Base-by-base conservation (phyloP, 2,888 invertebrate species). In the Dromius quadrimaculatus region DNA sequence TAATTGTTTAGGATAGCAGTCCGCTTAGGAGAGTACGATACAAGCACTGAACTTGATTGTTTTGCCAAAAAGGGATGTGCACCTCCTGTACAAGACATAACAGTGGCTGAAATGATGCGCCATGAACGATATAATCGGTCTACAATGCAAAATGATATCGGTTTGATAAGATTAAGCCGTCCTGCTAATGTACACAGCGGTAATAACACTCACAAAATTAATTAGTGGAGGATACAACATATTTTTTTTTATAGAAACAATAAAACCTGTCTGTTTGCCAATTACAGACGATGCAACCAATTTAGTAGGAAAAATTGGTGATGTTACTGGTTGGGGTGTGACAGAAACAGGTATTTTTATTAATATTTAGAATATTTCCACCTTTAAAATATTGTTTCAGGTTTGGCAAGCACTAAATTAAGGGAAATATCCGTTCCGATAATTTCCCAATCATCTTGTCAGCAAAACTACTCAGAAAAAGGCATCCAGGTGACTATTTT, bases 71-170 rank as follows among this genome's bases (percentile, higher is more conserved):
- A 59, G 4, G 72, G 75, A 0, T 85, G 85, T 71, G 78, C 79
- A 15, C 82, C 80, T 2, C 80, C 81, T 1, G 77, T 79, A 4
- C 84, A 85, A 76, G 83, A 84, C 73, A 77, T 80, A 22, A 45
- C 68, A 17, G 75, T 79, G 0, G 78, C 75, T 2, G 73, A 77
- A 41, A 75, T 82, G n/a, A 75, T 78, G 11, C 65, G 74, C 15
- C 81, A 83, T 65, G 20, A 13, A 38, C 5, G 23, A 6, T 62
- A 41, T 9, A 23, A 41, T 20, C 22, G 22, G 9, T 4, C n/a
- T 3, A 23, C 5, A 1, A 11, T 22, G 15, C 23, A 62, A 38
- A 32, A 62, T 15, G 62, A 62, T 41, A 62, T 62, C 6, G 62
- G 41, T n/a, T 15, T 62, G 15, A 11, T 62, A n/a, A 20, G 41